Evolutionary conservation across 2,888 invertebrate species (phyloP).

Genomic region (Chrysolina americana): DNA sequence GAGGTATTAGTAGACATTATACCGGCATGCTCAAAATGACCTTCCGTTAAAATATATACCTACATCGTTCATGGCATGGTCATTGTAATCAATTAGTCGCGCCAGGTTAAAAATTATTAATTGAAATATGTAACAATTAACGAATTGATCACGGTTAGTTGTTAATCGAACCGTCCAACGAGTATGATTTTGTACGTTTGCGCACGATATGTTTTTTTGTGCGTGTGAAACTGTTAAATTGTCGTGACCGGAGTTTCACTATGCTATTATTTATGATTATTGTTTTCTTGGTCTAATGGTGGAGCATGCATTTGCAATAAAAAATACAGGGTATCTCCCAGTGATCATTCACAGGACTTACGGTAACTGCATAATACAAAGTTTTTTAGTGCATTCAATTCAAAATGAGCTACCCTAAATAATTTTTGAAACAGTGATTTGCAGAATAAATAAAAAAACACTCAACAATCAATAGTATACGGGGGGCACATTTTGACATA

Average conservation of each 20-base stretch:
- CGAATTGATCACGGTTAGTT: slow-evolving; percentile 22
- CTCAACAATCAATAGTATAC: no score
- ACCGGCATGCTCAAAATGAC: slow-evolving; percentile 19
- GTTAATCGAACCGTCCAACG: slow-evolving; percentile 17
- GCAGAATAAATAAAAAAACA: no score
- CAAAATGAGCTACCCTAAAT: no score
- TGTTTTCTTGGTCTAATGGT: not conserved
- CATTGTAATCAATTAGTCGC: slow-evolving; percentile 27
- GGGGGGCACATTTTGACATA: no score
- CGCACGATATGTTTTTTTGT: slow-evolving; percentile 20
- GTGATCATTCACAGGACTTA: not conserved
- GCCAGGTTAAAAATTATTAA: slow-evolving; percentile 14
- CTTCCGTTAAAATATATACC: slow-evolving; percentile 14
- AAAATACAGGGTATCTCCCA: not conserved
- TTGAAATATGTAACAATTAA: slow-evolving; percentile 26
- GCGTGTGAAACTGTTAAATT: slow-evolving; percentile 10
- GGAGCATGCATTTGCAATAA: not conserved
- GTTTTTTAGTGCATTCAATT: no score
- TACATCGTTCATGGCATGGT: slow-evolving; percentile 22
- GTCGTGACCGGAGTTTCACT: slow-evolving; percentile 5
- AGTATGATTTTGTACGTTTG: slow-evolving; percentile 18
- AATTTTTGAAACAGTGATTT: no score
- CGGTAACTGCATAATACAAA: no score
- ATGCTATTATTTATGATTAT: not conserved
- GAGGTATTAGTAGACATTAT: slow-evolving; percentile 1